A percentile compares a stretch with the other conserved stretches of the same genome.
Evolutionary conservation across 2,113 vertebrate genomes (phyloP).

Genomic region (Myotis brandtii): DNA sequence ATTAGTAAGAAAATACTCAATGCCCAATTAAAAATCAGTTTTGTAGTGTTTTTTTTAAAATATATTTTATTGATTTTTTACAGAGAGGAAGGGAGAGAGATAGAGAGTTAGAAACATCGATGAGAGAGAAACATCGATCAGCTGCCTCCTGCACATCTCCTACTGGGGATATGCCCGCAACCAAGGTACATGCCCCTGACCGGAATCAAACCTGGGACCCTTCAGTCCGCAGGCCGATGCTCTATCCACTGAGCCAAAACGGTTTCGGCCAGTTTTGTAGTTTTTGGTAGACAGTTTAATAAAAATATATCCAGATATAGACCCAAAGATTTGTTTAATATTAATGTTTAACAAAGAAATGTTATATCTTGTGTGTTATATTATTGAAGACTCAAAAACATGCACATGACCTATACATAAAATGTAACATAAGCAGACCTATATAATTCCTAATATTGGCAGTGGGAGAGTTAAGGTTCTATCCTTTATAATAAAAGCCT

Average conservation of each 20-base stretch:
- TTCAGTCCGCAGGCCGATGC: too few species aligned
- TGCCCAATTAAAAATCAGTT: neutral
- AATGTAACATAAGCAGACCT: neutral
- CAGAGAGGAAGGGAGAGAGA: too few species aligned
- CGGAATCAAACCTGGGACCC: too few species aligned
- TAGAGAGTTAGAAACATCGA: too few species aligned
- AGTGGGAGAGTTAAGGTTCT: neutral
- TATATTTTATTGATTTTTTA: too few species aligned
- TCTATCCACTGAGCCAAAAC: too few species aligned
- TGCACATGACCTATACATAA: neutral
- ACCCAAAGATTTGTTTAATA: neutral
- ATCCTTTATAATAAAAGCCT: too few species aligned
- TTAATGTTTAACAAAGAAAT: constrained; percentile 1
- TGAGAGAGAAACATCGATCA: too few species aligned
- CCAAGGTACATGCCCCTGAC: too few species aligned
- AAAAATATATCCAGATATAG: neutral
- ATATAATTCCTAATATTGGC: neutral
- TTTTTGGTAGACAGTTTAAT: neutral
- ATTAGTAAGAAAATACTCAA: neutral
- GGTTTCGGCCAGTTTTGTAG: neutral
- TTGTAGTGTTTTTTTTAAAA: neutral
- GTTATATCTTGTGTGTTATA: neutral
- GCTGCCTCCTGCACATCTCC: too few species aligned
- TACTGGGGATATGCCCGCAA: too few species aligned
- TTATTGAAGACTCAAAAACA: neutral